Conservation (phyloP, 2,888 invertebrate genomes). For the Dicyrtomina minuta region DNA sequence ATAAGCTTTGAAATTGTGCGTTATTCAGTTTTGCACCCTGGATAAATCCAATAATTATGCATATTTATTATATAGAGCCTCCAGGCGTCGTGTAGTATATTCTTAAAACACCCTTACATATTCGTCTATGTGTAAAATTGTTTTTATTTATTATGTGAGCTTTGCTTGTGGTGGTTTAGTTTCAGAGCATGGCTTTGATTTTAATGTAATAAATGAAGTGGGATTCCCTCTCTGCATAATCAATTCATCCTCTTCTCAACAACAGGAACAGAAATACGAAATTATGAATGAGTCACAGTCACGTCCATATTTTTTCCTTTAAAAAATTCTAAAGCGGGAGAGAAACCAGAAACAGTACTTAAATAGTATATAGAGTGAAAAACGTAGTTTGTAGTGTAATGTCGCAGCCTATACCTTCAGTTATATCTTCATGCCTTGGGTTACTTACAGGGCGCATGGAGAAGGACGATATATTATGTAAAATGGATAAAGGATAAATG, state of each 20-base stretch:
- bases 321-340: background rate
- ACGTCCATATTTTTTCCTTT: background rate
- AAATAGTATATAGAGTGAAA: background rate
- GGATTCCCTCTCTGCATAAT: slow-evolving; percentile 12
- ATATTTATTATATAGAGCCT: no score
- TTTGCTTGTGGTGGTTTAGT: background rate
- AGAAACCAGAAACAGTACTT: background rate
- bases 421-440: background rate
- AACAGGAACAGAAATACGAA: no score
- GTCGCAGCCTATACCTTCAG: background rate
- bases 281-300: slow-evolving; percentile 9
- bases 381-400: background rate
- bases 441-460: background rate
- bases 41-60: no score
- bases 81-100: no score
- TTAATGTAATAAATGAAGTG: slow-evolving; percentile 6
- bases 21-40: no score
- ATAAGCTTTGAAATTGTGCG: no score
- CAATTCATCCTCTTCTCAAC: slow-evolving; percentile 13
- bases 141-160: background rate
- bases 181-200: slow-evolving; percentile 10
- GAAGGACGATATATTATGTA: background rate
- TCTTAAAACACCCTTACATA: no score
- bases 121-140: background rate
- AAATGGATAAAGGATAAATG: background rate